Base-by-base conservation (phyloP, 2,888 invertebrate genomes). In the Pammene aurita region DNA sequence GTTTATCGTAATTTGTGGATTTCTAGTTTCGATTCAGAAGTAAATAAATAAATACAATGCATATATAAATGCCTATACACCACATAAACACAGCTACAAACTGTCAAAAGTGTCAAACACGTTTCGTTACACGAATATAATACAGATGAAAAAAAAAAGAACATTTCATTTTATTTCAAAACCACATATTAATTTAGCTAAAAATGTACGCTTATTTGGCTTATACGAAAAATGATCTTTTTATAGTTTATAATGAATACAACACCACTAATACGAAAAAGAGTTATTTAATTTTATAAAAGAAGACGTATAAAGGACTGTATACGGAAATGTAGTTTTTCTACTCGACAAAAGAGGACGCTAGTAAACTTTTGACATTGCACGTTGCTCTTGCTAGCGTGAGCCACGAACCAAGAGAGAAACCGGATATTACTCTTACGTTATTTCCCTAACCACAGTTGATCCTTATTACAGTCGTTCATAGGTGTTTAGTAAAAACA, bases 281-380 rank as follows among this genome's bases (percentile, higher is more conserved):
- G n/a, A n/a, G n/a, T n/a, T n/a, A n/a, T n/a, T n/a, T n/a, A 34
- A 52, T 6, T 13, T 2, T 4, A 5, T 6, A 60, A 64, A 38
- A 38, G 34, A 62, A 63, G 41, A 58, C 35, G 71, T 66, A 66
- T 69, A 71, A 69, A 58, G 72, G 48, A 67, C 62, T 46, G 60
- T 48, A n/a, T 11, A 35, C 2, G 1, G 7, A 13, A 14, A 16
- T 11, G 68, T 48, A 5, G 44, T 72, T 46, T 48, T 2, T 26
- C 70, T 73, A 71, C 35, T 70, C 7, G 7, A 5, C 73, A 66
- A 50, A 65, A 76, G 76, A 75, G 73, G 74, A 57, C 77, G 38
- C 52, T 72, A 41, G 14, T 26, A 41, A 48, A 60, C 58, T 70
- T 55, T 55, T 18, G 13, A 14, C 7, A 13, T 14, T 56, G 1